phyloP scores from a whole-genome alignment of 2,113 vertebrate genomes.

The Hemibagrus wyckioides region DNA sequence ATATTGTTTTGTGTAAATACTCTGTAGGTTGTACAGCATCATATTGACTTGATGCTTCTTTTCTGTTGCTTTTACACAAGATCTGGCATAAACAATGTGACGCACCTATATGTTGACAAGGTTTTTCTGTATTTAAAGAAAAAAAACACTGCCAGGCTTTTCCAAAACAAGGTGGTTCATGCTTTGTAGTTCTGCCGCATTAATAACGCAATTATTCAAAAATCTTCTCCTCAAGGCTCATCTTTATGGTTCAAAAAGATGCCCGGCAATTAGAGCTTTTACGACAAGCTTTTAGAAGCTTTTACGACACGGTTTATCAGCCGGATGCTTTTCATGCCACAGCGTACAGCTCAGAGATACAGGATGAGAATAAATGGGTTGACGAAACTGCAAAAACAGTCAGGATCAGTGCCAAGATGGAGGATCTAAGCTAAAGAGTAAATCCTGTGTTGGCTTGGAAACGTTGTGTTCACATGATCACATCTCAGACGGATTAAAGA shows the following conservation, averaged over 20 bases:
- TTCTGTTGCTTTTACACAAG: neutral
- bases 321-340: neutral
- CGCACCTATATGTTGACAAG: neutral
- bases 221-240: neutral
- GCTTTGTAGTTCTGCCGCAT: neutral
- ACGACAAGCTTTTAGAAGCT: neutral
- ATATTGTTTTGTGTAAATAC: neutral
- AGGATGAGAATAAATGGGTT: neutral
- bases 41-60: neutral
- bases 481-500: neutral
- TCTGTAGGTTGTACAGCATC: neutral
- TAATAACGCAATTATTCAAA: neutral
- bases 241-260: neutral
- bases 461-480: neutral
- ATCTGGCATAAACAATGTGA: neutral
- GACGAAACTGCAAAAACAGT: neutral
- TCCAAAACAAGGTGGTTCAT: neutral
- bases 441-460: neutral
- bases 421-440: neutral
- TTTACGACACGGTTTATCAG: neutral
- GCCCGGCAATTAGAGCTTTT: neutral
- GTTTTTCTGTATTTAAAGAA: neutral
- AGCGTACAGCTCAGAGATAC: no score
- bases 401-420: neutral
- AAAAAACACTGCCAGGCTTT: neutral